These are phyloP conservation scores for Corythornis leucogaster DNA, from an alignment of 2,797 vertebrate genomes.

Conservation along the genomic window DNA sequence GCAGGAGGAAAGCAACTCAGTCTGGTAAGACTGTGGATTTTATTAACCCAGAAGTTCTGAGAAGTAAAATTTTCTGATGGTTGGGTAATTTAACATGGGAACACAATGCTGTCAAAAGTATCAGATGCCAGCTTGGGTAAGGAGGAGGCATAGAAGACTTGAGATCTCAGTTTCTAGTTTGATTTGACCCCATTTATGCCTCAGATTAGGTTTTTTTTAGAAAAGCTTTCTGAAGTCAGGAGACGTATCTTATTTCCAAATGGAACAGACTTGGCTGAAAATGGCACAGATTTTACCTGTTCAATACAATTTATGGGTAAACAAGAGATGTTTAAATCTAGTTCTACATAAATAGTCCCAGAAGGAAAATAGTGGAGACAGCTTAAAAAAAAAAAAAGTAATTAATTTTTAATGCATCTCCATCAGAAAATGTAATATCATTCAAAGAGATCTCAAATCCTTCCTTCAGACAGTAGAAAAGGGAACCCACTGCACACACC, in stretches of 20 bases:
- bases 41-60: not conserved
- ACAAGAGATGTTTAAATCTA: not conserved
- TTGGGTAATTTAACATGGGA: not conserved
- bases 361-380: slow-evolving; percentile 5
- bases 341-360: slow-evolving; percentile 10
- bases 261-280: slow-evolving; percentile 21
- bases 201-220: not conserved
- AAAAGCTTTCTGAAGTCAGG: not conserved
- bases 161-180: not conserved
- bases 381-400: not conserved
- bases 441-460: slow-evolving; percentile 16
- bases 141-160: not conserved
- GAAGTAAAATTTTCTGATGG: not conserved
- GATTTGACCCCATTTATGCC: not conserved
- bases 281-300: slow-evolving; percentile 6
- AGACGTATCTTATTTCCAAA: slow-evolving; percentile 34
- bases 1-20: not conserved
- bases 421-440: slow-evolving; percentile 26
- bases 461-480: not conserved
- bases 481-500: not conserved
- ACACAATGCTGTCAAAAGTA: not conserved
- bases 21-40: not conserved
- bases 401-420: slow-evolving; percentile 53
- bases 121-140: not conserved
- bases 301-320: slow-evolving; percentile 48